These are phyloP conservation scores for Arbacia lixula DNA, from an alignment of 53 echinoderm and acorn worm species.

Conservation along the genomic window DNA sequence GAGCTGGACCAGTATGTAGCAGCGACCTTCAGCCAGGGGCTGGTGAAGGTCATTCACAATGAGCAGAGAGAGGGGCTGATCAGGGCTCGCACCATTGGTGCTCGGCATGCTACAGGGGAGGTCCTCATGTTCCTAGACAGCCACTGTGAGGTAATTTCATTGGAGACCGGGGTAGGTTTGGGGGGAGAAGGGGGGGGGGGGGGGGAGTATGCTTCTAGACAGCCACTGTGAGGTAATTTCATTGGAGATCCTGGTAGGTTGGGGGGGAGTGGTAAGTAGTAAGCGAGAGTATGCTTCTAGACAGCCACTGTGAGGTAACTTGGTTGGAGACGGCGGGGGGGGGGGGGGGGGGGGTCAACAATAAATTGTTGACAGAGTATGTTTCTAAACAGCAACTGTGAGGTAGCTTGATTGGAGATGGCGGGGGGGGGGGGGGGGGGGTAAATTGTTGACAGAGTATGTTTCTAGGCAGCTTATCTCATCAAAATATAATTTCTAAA, in stretches of 20 bases:
- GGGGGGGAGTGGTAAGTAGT: no score
- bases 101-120: constrained; percentile 85
- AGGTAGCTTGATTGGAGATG: no score
- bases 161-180: no score
- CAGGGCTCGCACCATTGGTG: constrained; percentile 83
- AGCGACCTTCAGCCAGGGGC: constrained; percentile 50
- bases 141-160: constrained; percentile 96
- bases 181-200: no score
- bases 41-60: constrained; percentile 83
- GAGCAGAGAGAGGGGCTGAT: constrained; percentile 85
- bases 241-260: no score
- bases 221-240: constrained; percentile 98
- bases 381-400: constrained; percentile 98
- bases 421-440: no score
- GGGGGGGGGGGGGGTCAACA: no score
- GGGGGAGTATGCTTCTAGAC: constrained; percentile 90
- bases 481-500: no score
- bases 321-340: no score
- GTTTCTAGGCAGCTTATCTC: no score
- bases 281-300: constrained; percentile 88
- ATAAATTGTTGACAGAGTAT: constrained; percentile 75
- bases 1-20: constrained; percentile 77
- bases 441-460: neutral
- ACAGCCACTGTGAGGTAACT: constrained; percentile 97
- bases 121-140: constrained; percentile 98